Evolutionary conservation across 2,797 vertebrate genomes (phyloP).

Genomic region (Limosa lapponica): DNA sequence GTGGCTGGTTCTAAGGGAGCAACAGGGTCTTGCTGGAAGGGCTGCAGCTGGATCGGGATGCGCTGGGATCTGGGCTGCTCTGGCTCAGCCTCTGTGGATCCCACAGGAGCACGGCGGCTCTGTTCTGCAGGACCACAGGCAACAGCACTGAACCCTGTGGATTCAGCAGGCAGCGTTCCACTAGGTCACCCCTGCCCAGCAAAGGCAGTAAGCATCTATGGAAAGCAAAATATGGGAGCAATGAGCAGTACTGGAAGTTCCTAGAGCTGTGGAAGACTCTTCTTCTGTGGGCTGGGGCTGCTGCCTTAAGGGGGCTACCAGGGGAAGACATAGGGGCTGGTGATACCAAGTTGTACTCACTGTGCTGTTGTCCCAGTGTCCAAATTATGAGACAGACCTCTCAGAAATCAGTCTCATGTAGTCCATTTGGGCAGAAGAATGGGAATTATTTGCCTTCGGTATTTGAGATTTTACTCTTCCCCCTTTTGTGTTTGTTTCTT

Average conservation of each 20-base stretch:
- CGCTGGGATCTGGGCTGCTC: neutral
- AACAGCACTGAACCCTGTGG: rapidly evolving
- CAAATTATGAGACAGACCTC: neutral
- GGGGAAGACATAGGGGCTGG: neutral
- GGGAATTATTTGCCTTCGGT: neutral
- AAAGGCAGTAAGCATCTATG: neutral
- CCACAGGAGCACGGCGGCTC: neutral
- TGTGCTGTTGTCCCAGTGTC: neutral
- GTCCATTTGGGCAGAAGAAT: neutral
- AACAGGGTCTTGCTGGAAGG: neutral
- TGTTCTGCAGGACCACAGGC: neutral
- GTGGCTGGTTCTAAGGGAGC: neutral
- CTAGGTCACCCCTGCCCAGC: neutral
- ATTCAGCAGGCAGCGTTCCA: neutral
- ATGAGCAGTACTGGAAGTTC: neutral
- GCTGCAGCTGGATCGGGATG: neutral
- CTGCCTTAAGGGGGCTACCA: neutral
- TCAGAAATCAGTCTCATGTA: neutral
- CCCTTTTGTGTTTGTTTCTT: neutral
- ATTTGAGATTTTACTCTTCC: neutral
- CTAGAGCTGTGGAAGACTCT: neutral
- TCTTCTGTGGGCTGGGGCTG: neutral
- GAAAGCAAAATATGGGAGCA: neutral
- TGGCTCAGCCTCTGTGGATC: neutral
- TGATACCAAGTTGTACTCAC: neutral